Evolutionary conservation across 1,140 invertebrate genomes (phyloP), one percentile per base, ranked within the genome.

Genomic region (Platorchestia sp.): DNA sequence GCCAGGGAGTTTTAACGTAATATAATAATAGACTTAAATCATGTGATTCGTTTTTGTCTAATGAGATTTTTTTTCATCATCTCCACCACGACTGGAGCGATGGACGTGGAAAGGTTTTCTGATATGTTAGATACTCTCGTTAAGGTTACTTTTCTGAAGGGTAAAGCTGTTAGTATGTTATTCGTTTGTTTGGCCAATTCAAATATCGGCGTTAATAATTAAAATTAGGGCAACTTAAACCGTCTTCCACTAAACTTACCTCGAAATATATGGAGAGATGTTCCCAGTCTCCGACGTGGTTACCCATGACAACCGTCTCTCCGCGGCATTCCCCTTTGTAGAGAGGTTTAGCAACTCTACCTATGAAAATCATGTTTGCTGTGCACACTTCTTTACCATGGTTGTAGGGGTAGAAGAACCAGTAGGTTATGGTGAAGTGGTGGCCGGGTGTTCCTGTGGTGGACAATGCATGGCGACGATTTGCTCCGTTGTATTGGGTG

Each of bases 341-440:
- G 19, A 97, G 97, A 0, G 98, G 98, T 86, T 98, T 97, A 41
- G 98, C 98, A 96, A 97, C 97, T 89, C 97, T 97, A 27, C 97
- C 97, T 40, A 98, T 96, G 96, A 97, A 97, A 95, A 97, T 97
- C 95, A 97, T 96, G 96, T 97, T 97, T 75, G 97, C 95, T 44
- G 97, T 97, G 96, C 97, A 98, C 44, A 98, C 97, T 43, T 97
- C 97, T 96, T 98, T 98, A 96, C 98, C 98, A 96, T 98, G 97
- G 96, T 98, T 98, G 96, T 97, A 98, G 41, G 98, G 98, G 97
- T 98, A 98, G 96, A 98, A 98, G 97, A 98, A 97, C 98, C 98
- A 98, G 97, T 98, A 98, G 95, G 98, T 98, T 43, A 98, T 98
- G 97, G 98, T 97, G 97, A 98, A 98, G 96, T 97, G 96, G 45